A percentile compares a stretch with the other conserved stretches of the same genome.
Evolutionary conservation across 2,113 vertebrate species (phyloP).

Genomic region (Oncorhynchus masou): DNA sequence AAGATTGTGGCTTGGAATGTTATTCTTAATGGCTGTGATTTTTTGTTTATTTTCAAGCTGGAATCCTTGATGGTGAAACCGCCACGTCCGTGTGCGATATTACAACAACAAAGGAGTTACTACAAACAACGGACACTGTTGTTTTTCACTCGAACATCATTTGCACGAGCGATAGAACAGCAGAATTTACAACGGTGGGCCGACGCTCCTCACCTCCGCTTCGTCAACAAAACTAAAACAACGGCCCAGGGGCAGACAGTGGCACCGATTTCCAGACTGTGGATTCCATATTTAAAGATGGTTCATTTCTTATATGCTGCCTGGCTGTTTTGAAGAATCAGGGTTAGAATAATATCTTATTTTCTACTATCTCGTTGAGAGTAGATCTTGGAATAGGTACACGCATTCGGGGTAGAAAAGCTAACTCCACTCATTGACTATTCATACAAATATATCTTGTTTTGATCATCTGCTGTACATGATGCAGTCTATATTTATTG

Average conservation of each 20-base stretch:
- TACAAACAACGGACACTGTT: no score
- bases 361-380: conserved; percentile 41
- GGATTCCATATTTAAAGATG: neutral
- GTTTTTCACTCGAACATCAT: no score
- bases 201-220: no score
- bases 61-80: no score
- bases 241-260: no score
- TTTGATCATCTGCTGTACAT: conserved; percentile 10
- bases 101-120: no score
- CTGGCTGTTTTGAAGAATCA: conserved; percentile 54
- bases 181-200: no score
- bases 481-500: conserved; percentile 50
- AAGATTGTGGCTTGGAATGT: conserved; percentile 80
- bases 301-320: conserved; percentile 29
- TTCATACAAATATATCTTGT: conserved; percentile 15
- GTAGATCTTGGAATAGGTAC: conserved; percentile 38
- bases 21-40: conserved; percentile 80
- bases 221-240: no score
- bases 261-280: no score
- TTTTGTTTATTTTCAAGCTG: conserved; percentile 39
- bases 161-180: no score
- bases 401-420: conserved; percentile 10
- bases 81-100: no score
- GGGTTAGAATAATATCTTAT: conserved; percentile 45
- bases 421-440: conserved; percentile 52